phyloP scores from a whole-genome alignment of 1,140 invertebrate species.

The Drosophila parabipectinata region DNA sequence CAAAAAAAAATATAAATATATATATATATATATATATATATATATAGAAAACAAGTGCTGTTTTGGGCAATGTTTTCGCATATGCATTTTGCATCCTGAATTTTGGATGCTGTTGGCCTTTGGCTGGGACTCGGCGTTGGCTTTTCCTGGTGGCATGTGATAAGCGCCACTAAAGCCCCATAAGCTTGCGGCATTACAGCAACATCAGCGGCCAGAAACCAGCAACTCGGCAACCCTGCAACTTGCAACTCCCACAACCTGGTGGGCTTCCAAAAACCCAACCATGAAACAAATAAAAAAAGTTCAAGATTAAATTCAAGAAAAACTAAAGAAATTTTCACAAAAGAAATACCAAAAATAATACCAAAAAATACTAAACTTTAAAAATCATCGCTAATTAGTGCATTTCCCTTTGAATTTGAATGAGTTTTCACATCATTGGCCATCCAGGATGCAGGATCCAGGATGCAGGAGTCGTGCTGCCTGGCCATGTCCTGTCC shows the following conservation, averaged over 20 bases:
- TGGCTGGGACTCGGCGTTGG: slow-evolving; percentile 16
- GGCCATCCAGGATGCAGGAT: background rate
- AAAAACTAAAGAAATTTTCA: background rate
- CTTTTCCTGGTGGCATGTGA: slow-evolving; percentile 44
- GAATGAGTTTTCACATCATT: slow-evolving; percentile 10
- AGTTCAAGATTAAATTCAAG: slow-evolving; percentile 13
- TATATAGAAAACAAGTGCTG: slow-evolving; percentile 27
- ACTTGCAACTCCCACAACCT: slow-evolving; percentile 20
- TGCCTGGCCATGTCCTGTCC: background rate
- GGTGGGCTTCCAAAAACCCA: slow-evolving; percentile 17
- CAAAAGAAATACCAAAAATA: no score
- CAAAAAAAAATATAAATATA: background rate
- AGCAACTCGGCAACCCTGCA: slow-evolving; percentile 19
- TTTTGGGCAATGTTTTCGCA: slow-evolving; percentile 23
- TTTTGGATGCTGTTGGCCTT: slow-evolving; percentile 1
- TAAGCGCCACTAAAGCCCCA: slow-evolving; percentile 62
- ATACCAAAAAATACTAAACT: no score
- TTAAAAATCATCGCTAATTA: slow-evolving; percentile 51
- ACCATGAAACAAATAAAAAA: slow-evolving; percentile 44
- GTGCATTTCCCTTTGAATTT: slow-evolving; percentile 39
- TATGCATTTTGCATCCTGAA: background rate
- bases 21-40: background rate
- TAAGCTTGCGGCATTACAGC: slow-evolving; percentile 63
- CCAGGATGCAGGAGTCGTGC: background rate
- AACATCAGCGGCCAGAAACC: slow-evolving; percentile 39